Percentiles rank a stretch among this genome's conserved stretches.
Evolutionary conservation across 2,888 invertebrate species (phyloP).

Genomic region (Celastrina argiolus): DNA sequence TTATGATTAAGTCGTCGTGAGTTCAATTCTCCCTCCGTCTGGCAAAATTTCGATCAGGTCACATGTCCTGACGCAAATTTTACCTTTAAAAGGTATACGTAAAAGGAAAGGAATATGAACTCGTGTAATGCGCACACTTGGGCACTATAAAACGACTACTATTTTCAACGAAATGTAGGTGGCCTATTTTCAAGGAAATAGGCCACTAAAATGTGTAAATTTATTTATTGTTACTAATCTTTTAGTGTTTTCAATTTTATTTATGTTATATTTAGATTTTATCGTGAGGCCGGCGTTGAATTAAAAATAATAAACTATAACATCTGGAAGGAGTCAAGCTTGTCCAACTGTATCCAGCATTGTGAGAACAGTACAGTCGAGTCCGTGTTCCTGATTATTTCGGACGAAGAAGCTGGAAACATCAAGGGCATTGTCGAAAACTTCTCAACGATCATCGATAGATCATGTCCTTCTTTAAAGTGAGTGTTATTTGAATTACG

Average conservation of each 20-base stretch:
- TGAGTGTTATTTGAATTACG: neutral
- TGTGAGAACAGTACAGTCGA: constrained; percentile 1
- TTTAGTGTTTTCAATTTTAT: neutral
- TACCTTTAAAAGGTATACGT: no score
- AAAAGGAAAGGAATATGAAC: no score
- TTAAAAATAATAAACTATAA: neutral
- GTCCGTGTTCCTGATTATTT: neutral
- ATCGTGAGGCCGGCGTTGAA: neutral
- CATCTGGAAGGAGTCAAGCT: neutral
- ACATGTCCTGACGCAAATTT: no score
- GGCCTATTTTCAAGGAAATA: no score
- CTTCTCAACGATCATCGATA: neutral
- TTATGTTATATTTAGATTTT: neutral
- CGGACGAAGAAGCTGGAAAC: neutral
- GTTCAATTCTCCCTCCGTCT: no score
- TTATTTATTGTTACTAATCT: no score
- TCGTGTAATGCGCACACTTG: no score
- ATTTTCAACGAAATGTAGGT: no score
- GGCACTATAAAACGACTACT: no score
- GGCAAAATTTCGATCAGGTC: no score
- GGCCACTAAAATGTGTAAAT: no score
- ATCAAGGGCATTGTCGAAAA: neutral
- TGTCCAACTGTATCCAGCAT: neutral
- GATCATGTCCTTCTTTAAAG: neutral
- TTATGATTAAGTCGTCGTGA: no score